Conservation (phyloP, 2,113 vertebrate genomes). For the Amazona guildingii region DNA sequence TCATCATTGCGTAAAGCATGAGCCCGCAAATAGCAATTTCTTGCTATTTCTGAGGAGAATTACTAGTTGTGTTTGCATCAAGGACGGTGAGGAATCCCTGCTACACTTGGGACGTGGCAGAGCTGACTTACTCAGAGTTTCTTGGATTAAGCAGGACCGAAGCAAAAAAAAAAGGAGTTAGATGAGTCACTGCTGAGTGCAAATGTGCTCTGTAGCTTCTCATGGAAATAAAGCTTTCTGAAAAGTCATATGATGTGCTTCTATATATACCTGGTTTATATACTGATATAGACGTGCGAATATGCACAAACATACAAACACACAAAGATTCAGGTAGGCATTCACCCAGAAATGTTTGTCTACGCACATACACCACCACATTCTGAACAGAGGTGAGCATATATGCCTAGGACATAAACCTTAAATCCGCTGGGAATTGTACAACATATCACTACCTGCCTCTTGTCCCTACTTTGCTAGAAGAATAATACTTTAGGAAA, state of each 20-base stretch:
- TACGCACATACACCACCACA: rapidly evolving
- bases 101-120: constrained; percentile 73
- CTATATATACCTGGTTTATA: neutral
- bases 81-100: constrained; percentile 59
- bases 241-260: neutral
- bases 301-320: neutral
- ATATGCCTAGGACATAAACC: neutral
- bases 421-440: neutral
- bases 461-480: neutral
- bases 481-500: neutral
- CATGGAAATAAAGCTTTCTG: constrained; percentile 21
- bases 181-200: constrained; percentile 67
- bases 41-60: constrained; percentile 70
- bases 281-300: neutral
- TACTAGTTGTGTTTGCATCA: constrained; percentile 69
- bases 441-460: neutral
- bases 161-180: neutral
- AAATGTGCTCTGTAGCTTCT: constrained; percentile 51
- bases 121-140: constrained; percentile 74
- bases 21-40: constrained; percentile 64
- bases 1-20: constrained; percentile 69
- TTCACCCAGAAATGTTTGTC: neutral
- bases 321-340: rapidly evolving
- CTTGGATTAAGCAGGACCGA: constrained; percentile 55
- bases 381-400: neutral